Evolutionary conservation across 2,888 invertebrate species (phyloP).

Genomic region (Himalopsyche japonica): DNA sequence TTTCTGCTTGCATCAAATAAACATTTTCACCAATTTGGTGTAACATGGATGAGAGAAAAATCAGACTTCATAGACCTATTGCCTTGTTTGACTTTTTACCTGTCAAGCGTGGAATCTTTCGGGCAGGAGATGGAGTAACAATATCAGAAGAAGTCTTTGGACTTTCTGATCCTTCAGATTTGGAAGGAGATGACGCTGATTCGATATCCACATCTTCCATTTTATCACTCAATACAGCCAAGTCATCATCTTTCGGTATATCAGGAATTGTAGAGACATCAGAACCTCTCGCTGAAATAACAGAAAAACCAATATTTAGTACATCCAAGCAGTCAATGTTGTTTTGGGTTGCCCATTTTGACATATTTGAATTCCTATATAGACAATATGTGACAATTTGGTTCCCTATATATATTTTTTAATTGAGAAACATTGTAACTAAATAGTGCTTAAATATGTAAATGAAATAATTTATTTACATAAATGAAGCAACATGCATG

Average conservation of each 20-base stretch:
- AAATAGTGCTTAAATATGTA: too few relatives aligned
- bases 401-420: too few relatives aligned
- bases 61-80: too few relatives aligned
- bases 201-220: slow-evolving; percentile 13
- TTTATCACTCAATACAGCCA: background rate
- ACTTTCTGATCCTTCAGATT: background rate
- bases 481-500: too few relatives aligned
- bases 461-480: too few relatives aligned
- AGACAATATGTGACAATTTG: too few relatives aligned
- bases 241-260: background rate
- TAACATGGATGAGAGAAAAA: too few relatives aligned
- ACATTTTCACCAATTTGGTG: too few relatives aligned
- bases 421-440: too few relatives aligned
- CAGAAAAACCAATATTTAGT: background rate
- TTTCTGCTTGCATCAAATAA: too few relatives aligned
- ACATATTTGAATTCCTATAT: background rate
- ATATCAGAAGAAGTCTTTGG: background rate
- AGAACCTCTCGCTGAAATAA: background rate
- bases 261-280: background rate
- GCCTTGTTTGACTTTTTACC: background rate
- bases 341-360: background rate
- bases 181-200: background rate
- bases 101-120: background rate
- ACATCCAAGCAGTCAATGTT: too few relatives aligned
- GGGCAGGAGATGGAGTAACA: background rate